Conservation (phyloP, 2,797 vertebrate genomes). For the Myripristis jacobus region DNA sequence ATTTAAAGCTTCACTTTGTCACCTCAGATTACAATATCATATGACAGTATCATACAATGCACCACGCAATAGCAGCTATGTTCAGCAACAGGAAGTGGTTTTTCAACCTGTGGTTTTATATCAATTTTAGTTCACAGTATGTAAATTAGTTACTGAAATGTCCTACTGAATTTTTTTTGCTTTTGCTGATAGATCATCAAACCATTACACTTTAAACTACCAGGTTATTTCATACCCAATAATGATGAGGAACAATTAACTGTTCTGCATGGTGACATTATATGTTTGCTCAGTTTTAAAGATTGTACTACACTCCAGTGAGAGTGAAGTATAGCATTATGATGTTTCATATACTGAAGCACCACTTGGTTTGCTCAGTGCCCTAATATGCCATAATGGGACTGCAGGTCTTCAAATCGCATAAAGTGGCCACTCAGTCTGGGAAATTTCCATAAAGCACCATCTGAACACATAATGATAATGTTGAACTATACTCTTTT, state of each 20-base stretch:
- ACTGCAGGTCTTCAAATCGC: too few relatives aligned
- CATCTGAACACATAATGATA: too few relatives aligned
- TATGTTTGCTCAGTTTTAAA: neutral
- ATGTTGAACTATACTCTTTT: too few relatives aligned
- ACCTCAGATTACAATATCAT: slow-evolving; percentile 49
- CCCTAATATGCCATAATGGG: too few relatives aligned
- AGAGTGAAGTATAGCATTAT: too few relatives aligned
- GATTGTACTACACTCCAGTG: too few relatives aligned
- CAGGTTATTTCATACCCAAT: neutral
- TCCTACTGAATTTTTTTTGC: slow-evolving; percentile 49
- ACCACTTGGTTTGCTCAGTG: too few relatives aligned
- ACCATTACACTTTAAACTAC: neutral
- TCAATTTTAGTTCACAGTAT: slow-evolving; percentile 71
- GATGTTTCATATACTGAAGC: too few relatives aligned
- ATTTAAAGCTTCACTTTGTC: slow-evolving; percentile 11
- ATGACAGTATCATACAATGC: slow-evolving; percentile 70
- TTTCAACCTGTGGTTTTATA: slow-evolving; percentile 86
- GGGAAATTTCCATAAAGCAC: too few relatives aligned
- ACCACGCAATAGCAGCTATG: slow-evolving; percentile 73
- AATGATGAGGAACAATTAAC: neutral
- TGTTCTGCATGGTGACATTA: neutral
- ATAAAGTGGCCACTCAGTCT: too few relatives aligned
- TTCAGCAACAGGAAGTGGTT: slow-evolving; percentile 86
- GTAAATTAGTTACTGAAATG: slow-evolving; percentile 28
- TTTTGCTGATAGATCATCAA: slow-evolving; percentile 16